phyloP scores from a whole-genome alignment of 2,797 vertebrate species.

The Crenuchus spilurus region DNA sequence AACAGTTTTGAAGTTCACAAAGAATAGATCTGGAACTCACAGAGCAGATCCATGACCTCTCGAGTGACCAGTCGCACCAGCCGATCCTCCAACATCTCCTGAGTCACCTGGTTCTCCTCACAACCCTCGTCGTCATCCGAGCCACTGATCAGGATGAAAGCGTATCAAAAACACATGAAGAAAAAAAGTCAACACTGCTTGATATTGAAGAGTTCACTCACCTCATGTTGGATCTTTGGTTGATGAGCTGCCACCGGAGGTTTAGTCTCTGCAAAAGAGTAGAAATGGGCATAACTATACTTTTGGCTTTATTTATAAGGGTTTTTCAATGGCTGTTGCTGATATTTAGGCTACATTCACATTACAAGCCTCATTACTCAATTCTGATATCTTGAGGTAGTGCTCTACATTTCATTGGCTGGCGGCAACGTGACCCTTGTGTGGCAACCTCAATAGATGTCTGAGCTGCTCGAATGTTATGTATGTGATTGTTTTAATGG shows the following conservation, averaged over 20 bases:
- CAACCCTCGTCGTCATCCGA: constrained; percentile 82
- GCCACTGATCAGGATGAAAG: constrained; percentile 60
- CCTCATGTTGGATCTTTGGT: constrained; percentile 85
- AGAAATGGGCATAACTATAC: no score
- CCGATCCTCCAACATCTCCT: constrained; percentile 96
- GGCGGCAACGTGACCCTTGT: no score
- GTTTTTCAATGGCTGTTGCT: no score
- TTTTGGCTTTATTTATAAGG: no score
- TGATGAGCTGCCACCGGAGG: constrained; percentile 92
- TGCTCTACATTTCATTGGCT: no score
- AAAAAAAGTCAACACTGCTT: not conserved
- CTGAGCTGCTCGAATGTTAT: no score
- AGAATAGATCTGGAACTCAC: constrained; percentile 77
- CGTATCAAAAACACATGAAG: not conserved
- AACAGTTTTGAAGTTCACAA: not conserved
- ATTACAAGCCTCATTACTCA: no score
- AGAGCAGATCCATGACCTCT: constrained; percentile 92
- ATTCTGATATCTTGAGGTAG: no score
- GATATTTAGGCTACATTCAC: no score
- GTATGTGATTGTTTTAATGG: not conserved
- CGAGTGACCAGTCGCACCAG: constrained; percentile 89
- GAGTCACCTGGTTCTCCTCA: constrained; percentile 90
- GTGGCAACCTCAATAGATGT: no score
- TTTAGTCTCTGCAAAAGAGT: constrained; percentile 83
- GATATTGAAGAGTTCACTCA: constrained; percentile 66